Base-by-base conservation (phyloP, 1,140 invertebrate genomes). In the Zaprionus lachaisei region DNA sequence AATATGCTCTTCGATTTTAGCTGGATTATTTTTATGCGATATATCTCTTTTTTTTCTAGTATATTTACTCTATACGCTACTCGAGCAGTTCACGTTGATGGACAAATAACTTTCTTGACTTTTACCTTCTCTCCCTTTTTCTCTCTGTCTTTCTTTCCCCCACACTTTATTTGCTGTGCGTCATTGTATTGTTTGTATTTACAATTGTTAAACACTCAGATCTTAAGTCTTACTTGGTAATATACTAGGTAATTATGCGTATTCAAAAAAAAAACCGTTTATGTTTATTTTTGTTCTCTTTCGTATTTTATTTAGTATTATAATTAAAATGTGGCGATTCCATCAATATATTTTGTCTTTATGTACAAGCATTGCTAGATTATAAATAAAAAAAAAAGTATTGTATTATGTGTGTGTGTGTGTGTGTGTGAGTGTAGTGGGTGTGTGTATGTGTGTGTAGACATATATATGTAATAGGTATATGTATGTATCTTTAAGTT, bases 151-250 rank as follows among this genome's bases (percentile, higher is more conserved):
- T 4, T 15, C 37, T 38, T 5, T 15, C 4, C 2, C 38, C 5
- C 15, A 2, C 38, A 28, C 9, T 28, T 14, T 61, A 5, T 54
- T 6, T 54, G 24, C 37, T 63, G 80, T 83, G 80, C 71, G 12
- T 80, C 80, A 80, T 87, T 83, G 69, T 78, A 83, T 89, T 83
- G 65, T 72, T 79, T 77, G 70, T 87, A 87, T 83, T 78, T 87
- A 89, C 84, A 89, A 67, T 72, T 68, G 38, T 83, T 87, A 62
- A 89, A 87, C 83, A 89, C 80, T 87, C 78, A 87, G 80, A 87
- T 71, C 84, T 87, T 79, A 83, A 71, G 67, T 58, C 64, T 69
- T 57, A 64, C 31, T 47, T 17, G 41, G n/a, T 74, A 85, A 58
- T 63, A 49, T 74, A 20, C 11, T 68, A 41, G 58, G n/a, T 47